phyloP scores from a whole-genome alignment of 2,888 invertebrate genomes.

The Herminia tarsipennalis region DNA sequence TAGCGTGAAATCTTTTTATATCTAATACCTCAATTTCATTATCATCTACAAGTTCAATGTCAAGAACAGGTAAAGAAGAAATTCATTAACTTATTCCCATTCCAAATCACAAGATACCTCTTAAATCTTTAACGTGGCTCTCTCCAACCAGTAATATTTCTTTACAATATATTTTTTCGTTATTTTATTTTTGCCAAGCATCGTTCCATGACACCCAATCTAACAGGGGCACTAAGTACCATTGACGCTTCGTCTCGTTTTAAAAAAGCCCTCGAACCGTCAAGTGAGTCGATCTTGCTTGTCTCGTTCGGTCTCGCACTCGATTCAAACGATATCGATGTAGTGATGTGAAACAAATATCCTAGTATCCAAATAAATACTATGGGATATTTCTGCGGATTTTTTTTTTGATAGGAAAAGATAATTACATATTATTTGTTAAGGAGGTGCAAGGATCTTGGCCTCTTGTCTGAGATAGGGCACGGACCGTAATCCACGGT shows the following conservation, averaged over 20 bases:
- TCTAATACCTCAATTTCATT: background rate
- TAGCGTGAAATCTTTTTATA: too few relatives aligned
- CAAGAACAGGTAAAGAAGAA: background rate
- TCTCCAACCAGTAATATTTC: conserved; percentile 2
- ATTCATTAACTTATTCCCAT: background rate
- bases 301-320: conserved; percentile 40
- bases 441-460: too few relatives aligned
- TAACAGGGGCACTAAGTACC: conserved; percentile 52
- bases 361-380: background rate
- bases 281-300: conserved; percentile 49
- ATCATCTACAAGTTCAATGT: background rate
- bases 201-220: conserved; percentile 27
- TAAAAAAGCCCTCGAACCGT: conserved; percentile 43
- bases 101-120: too few relatives aligned
- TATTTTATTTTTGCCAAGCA: conserved; percentile 22
- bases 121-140: too few relatives aligned
- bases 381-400: background rate
- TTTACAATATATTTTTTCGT: conserved; percentile 8
- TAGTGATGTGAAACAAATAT: conserved; percentile 26
- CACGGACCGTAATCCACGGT: too few relatives aligned
- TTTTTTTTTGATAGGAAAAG: background rate
- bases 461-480: too few relatives aligned
- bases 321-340: conserved; percentile 31
- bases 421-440: too few relatives aligned
- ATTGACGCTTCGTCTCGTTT: conserved; percentile 50